A percentile compares a stretch with the other conserved stretches of the same genome.
Conservation (phyloP, 2,113 vertebrate genomes). For the Carlito syrichta region DNA sequence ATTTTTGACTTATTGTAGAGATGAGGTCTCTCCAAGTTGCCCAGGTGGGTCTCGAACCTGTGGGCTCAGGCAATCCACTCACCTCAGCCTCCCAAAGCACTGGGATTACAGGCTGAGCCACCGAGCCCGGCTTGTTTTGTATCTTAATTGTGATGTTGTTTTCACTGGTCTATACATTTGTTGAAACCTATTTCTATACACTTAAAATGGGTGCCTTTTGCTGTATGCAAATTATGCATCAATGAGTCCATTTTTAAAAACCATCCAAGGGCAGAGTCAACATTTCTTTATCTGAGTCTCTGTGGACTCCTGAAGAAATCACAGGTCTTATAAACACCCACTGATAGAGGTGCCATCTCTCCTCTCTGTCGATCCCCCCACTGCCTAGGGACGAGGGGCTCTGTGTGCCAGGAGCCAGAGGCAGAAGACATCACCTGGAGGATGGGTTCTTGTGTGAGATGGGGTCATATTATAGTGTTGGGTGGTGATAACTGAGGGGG, state of each 20-base stretch:
- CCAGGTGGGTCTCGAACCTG: too few relatives aligned
- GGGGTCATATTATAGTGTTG: too few relatives aligned
- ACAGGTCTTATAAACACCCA: background rate
- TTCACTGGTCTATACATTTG: background rate
- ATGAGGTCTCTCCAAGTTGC: too few relatives aligned
- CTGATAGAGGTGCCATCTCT: background rate
- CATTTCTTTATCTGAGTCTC: background rate
- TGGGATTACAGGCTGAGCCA: too few relatives aligned
- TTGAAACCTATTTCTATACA: too few relatives aligned
- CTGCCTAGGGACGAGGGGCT: accelerated
- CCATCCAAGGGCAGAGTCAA: background rate
- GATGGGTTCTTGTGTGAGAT: background rate
- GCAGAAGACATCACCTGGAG: background rate
- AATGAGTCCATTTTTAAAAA: background rate
- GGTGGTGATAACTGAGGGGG: too few relatives aligned
- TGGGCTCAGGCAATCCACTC: too few relatives aligned
- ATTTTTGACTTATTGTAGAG: too few relatives aligned
- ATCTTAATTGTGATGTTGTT: background rate
- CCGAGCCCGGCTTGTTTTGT: too few relatives aligned
- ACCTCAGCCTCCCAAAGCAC: too few relatives aligned
- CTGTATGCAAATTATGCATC: background rate
- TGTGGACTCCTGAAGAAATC: background rate
- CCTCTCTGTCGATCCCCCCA: background rate
- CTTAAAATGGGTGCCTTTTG: background rate
- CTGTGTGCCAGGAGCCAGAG: too few relatives aligned